These are phyloP conservation scores for Luperina testacea DNA, from an alignment of 2,888 invertebrate genomes.

Conservation along the genomic window DNA sequence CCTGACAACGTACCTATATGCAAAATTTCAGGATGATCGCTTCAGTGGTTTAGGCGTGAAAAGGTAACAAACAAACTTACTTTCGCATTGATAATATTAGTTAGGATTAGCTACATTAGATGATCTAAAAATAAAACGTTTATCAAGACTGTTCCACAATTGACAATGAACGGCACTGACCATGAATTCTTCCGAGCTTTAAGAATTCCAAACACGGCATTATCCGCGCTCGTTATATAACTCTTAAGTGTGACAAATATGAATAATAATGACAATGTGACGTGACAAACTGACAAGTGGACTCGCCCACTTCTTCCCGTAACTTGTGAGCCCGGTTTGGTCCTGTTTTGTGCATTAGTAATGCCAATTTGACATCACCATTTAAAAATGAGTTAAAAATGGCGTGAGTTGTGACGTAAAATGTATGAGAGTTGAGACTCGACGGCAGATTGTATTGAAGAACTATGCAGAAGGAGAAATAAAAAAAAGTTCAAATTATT, in stretches of 20 bases:
- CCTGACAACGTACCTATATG: too few relatives aligned
- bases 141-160: neutral
- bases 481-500: neutral
- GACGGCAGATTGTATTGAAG: neutral
- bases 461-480: too few relatives aligned
- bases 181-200: conserved; percentile 44
- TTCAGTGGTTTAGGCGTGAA: too few relatives aligned
- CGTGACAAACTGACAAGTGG: conserved; percentile 41
- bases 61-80: too few relatives aligned
- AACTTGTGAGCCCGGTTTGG: conserved; percentile 13
- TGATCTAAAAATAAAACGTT: conserved; percentile 7
- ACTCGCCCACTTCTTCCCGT: conserved; percentile 60
- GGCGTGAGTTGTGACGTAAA: neutral
- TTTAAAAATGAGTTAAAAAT: neutral
- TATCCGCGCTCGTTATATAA: conserved; percentile 36
- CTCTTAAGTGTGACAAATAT: conserved; percentile 51
- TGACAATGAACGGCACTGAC: conserved; percentile 36
- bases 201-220: conserved; percentile 44
- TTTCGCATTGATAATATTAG: too few relatives aligned
- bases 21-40: too few relatives aligned
- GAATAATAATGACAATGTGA: conserved; percentile 44
- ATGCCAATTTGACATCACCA: conserved; percentile 26
- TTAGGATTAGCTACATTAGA: neutral
- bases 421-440: neutral
- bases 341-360: conserved; percentile 38